Conservation (phyloP, 2,797 vertebrate genomes). For the Platalea minor region DNA sequence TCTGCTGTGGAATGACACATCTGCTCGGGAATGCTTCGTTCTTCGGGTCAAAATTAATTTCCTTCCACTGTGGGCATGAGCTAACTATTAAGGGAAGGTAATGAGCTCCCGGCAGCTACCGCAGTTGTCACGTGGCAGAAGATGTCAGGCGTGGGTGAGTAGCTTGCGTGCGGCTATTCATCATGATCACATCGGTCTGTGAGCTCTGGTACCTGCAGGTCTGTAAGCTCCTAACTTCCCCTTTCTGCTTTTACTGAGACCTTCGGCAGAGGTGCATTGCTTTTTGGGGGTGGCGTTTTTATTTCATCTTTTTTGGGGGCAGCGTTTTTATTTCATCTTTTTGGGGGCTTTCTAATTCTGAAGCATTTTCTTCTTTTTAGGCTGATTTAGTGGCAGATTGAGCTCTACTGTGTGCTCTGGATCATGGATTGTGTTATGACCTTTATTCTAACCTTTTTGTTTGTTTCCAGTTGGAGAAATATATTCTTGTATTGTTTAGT, state of each 20-base stretch:
- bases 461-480: background rate
- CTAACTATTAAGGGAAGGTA: background rate
- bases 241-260: background rate
- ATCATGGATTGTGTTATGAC: background rate
- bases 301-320: background rate
- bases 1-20: background rate
- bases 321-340: background rate
- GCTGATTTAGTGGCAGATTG: background rate
- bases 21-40: background rate
- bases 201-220: background rate
- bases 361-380: background rate
- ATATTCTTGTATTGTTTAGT: background rate
- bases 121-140: background rate
- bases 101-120: background rate
- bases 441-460: background rate
- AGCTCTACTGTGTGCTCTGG: background rate
- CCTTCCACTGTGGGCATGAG: constrained; percentile 1
- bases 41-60: constrained; percentile 21
- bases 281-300: background rate
- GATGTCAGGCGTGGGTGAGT: background rate
- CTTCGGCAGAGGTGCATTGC: background rate
- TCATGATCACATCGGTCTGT: background rate
- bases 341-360: background rate
- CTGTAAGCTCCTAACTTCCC: background rate
- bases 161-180: background rate